Conservation (phyloP, 2,113 vertebrate species). For the Phoxinus phoxinus region DNA sequence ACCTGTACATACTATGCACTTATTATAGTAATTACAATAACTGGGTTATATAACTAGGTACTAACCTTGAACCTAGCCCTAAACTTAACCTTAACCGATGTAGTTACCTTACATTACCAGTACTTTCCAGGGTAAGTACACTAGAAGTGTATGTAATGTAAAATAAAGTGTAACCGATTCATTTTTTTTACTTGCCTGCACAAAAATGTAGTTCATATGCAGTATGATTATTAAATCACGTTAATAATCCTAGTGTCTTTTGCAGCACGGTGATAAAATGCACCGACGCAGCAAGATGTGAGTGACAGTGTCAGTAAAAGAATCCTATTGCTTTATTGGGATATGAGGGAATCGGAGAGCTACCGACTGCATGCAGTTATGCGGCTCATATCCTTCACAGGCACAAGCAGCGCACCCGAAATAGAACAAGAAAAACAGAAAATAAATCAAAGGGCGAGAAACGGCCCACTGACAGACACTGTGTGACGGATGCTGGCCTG, state of each 20-base stretch:
- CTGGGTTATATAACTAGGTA: no score
- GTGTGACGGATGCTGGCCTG: conserved; percentile 1
- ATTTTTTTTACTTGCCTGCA: neutral
- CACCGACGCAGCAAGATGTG: conserved; percentile 74
- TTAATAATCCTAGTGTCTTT: conserved; percentile 26
- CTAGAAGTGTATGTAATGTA: no score
- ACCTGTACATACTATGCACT: no score
- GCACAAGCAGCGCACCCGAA: conserved; percentile 44
- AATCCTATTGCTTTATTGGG: conserved; percentile 76
- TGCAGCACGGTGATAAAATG: conserved; percentile 66
- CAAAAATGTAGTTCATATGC: no score
- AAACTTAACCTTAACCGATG: no score
- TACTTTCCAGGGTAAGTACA: no score
- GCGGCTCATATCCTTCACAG: conserved; percentile 57
- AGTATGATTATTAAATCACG: neutral
- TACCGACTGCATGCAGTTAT: conserved; percentile 64
- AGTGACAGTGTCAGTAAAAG: conserved; percentile 72
- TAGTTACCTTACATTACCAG: no score
- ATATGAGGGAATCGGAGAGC: conserved; percentile 75
- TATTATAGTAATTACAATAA: no score
- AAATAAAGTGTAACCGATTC: neutral
- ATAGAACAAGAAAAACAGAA: conserved; percentile 66
- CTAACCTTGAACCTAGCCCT: no score
- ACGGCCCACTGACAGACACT: conserved; percentile 33
- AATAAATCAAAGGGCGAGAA: conserved; percentile 63